These are phyloP conservation scores for Piaya cayana DNA, from an alignment of 2,113 vertebrate species.

Conservation along the genomic window DNA sequence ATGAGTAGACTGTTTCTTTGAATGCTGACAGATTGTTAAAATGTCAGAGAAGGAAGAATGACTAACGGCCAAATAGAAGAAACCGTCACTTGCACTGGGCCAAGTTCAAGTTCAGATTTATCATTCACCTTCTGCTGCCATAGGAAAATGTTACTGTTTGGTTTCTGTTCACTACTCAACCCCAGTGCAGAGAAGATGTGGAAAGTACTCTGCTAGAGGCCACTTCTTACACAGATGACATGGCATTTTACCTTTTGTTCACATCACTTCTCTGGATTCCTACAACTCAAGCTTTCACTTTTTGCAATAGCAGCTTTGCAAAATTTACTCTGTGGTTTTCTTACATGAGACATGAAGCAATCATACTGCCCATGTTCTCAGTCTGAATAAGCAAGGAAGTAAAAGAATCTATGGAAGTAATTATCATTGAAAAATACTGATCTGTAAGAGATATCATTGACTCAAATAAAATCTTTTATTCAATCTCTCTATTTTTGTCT, in stretches of 20 bases:
- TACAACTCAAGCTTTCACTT: not conserved
- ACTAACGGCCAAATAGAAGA: not conserved
- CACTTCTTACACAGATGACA: not conserved
- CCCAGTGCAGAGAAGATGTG: not conserved
- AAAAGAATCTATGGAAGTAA: not conserved
- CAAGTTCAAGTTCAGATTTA: not conserved
- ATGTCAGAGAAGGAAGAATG: not conserved
- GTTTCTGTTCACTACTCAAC: not conserved
- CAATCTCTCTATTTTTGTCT: not conserved
- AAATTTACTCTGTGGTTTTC: not conserved
- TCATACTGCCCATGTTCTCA: not conserved
- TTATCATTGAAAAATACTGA: not conserved
- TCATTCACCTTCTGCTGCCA: not conserved
- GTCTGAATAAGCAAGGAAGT: not conserved
- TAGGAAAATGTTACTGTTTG: not conserved
- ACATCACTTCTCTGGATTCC: not conserved
- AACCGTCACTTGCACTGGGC: not conserved
- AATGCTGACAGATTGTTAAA: not conserved
- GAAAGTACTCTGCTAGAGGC: not conserved
- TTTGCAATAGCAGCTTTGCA: not conserved
- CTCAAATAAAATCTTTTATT: not conserved
- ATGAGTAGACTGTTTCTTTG: not conserved
- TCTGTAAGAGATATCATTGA: not conserved
- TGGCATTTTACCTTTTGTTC: not conserved
- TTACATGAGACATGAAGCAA: not conserved